Evolutionary conservation across 2,113 vertebrate genomes (phyloP).

Genomic region (Sporophila hypoxantha): DNA sequence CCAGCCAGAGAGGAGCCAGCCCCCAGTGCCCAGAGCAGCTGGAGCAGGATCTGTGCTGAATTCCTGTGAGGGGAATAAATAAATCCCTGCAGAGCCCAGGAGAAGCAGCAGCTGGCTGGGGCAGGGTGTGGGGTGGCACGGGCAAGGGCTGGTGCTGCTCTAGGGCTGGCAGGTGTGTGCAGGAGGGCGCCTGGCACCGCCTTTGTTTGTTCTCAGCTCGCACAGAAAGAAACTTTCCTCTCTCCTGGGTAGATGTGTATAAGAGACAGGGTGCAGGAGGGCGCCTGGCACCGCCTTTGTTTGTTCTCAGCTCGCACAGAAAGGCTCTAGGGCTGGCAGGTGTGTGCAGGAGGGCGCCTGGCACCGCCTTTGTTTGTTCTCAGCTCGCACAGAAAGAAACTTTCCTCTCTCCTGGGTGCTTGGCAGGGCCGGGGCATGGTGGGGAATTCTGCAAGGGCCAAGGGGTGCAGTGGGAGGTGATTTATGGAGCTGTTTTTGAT

Average conservation of each 20-base stretch:
- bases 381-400: neutral
- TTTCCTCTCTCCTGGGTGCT: neutral
- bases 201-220: neutral
- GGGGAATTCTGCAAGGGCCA: neutral
- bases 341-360: neutral
- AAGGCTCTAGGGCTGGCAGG: neutral
- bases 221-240: neutral
- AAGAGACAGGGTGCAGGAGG: neutral
- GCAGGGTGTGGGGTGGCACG: neutral
- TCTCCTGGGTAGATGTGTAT: too few species aligned
- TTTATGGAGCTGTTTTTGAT: neutral
- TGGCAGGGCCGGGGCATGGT: neutral
- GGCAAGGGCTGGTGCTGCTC: neutral
- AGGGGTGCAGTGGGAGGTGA: neutral
- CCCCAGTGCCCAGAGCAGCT: neutral
- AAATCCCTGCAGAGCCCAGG: neutral
- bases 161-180: neutral
- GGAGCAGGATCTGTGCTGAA: neutral
- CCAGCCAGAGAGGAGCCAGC: neutral
- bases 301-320: neutral
- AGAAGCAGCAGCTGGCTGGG: neutral
- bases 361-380: neutral
- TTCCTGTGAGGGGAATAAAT: neutral
- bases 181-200: neutral
- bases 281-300: neutral